Conservation (phyloP, 2,797 vertebrate species). For the Linurgus olivaceus region DNA sequence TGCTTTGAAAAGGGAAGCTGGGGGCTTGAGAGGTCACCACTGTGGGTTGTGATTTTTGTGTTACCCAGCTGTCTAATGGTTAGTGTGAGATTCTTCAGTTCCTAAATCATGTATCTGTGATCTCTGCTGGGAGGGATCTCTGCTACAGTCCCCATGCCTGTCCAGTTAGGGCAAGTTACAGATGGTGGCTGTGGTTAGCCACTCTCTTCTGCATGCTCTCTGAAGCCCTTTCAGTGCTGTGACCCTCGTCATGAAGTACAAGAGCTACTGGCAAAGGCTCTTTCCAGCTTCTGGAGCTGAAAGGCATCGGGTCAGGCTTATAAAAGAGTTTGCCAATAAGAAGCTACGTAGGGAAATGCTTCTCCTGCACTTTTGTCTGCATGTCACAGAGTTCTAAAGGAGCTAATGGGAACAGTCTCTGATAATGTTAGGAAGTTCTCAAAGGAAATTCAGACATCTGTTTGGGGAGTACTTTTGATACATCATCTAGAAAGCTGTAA, state of each 20-base stretch:
- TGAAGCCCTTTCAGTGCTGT: background rate
- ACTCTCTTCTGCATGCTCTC: background rate
- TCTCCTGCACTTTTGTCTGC: background rate
- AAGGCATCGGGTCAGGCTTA: background rate
- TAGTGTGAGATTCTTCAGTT: background rate
- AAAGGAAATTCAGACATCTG: background rate
- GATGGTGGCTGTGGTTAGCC: background rate
- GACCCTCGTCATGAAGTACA: background rate
- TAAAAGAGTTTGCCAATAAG: background rate
- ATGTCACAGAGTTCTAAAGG: background rate
- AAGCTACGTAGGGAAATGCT: background rate
- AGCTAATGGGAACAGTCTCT: background rate
- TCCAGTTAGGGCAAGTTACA: background rate
- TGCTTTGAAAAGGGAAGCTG: background rate
- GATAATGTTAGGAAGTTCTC: background rate
- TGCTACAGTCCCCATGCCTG: background rate
- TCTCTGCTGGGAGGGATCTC: background rate
- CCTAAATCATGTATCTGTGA: background rate
- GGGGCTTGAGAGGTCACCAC: background rate
- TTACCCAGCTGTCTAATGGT: background rate
- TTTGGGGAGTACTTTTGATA: background rate
- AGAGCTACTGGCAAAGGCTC: background rate
- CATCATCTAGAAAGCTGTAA: background rate
- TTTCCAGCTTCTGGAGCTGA: background rate
- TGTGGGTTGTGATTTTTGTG: background rate